These are phyloP conservation scores for Hipparchia semele DNA, from an alignment of 2,888 invertebrate genomes.

Conservation along the genomic window DNA sequence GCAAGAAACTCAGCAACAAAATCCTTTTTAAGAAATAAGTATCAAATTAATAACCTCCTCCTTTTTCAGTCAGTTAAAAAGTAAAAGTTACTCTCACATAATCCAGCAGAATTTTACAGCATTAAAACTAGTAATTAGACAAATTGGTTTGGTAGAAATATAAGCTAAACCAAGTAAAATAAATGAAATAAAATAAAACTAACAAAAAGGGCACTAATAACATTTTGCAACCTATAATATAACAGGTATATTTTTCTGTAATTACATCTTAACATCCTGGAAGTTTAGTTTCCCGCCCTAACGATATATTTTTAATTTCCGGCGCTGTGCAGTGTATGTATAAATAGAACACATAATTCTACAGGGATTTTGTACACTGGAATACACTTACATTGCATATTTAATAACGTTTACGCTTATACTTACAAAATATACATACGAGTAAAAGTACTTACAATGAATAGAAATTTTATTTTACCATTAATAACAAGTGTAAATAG, in stretches of 20 bases:
- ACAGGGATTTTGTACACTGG: conserved; percentile 1
- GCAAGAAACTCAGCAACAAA: too few species aligned
- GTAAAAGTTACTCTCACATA: too few species aligned
- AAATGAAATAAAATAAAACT: background rate
- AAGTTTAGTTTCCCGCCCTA: conserved; percentile 32
- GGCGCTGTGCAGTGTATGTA: conserved; percentile 30
- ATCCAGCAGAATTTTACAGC: too few species aligned
- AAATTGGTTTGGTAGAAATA: too few species aligned
- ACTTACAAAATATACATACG: background rate
- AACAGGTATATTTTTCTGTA: conserved; percentile 12
- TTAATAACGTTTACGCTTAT: background rate
- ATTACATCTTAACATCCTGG: conserved; percentile 26
- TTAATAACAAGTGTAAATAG: too few species aligned
- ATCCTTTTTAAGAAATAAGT: too few species aligned
- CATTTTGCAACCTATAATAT: background rate
- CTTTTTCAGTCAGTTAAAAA: too few species aligned
- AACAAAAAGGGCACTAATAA: background rate
- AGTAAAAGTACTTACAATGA: background rate
- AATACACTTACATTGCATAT: conserved; percentile 10
- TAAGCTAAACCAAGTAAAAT: too few species aligned
- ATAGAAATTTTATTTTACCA: background rate
- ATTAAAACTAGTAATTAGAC: too few species aligned
- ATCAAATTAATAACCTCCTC: too few species aligned
- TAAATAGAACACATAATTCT: conserved; percentile 25
- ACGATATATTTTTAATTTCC: conserved; percentile 45